These are phyloP conservation scores for Lamprotornis superbus DNA, from an alignment of 2,113 vertebrate genomes.

Conservation along the genomic window DNA sequence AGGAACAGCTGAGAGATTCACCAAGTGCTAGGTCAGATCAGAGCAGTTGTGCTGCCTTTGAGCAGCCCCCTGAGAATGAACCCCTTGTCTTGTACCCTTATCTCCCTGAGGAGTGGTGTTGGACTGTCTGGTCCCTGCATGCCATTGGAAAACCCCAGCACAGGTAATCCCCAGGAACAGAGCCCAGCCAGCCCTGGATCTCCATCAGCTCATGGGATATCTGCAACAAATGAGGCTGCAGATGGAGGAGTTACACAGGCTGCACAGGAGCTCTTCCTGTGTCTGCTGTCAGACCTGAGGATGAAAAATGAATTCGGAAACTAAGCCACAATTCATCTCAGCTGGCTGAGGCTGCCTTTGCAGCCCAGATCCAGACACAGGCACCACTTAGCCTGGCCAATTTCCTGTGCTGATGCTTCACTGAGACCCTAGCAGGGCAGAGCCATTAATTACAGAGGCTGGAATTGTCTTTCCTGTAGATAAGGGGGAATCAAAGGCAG, in stretches of 20 bases:
- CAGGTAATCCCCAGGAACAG: too few species aligned
- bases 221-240: not conserved
- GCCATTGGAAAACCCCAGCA: not conserved
- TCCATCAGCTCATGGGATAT: not conserved
- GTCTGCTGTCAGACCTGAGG: not conserved
- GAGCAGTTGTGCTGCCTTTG: accelerated
- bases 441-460: conserved; percentile 44
- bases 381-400: not conserved
- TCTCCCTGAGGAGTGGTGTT: not conserved
- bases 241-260: not conserved
- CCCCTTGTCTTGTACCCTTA: not conserved
- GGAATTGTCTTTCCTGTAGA: not conserved
- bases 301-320: not conserved
- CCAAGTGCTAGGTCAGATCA: not conserved
- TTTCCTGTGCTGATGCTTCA: conserved; percentile 27
- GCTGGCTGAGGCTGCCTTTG: not conserved
- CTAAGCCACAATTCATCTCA: not conserved
- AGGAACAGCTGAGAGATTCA: not conserved
- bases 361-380: not conserved
- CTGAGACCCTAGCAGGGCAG: not conserved
- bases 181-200: not conserved
- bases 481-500: not conserved
- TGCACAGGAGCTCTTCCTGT: not conserved
- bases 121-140: not conserved
- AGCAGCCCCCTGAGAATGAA: not conserved